Base-by-base conservation (phyloP, 2,797 vertebrate species). In the Sebastolobus altivelis region DNA sequence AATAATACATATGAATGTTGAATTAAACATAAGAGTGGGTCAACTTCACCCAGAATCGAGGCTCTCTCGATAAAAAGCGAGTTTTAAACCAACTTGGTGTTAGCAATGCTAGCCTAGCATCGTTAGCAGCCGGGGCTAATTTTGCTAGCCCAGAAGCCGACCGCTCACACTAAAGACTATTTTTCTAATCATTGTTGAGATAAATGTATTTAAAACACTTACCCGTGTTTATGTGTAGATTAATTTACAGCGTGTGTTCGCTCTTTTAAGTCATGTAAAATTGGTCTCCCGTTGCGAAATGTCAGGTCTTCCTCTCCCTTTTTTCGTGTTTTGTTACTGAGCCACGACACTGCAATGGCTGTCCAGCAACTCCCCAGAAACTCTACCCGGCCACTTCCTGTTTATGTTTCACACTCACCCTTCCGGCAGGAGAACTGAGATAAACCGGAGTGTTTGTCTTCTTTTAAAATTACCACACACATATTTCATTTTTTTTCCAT, bases 321-420 rank as follows among this genome's bases (percentile, higher is more conserved):
- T 94, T 87, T 94, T 89, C 88, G 91, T 94, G 90, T 95, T 93
- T 95, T 94, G 93, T 94, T 94, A 91, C 88, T 93, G 89, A 96
- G 96, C 95, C 96, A 96, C 96, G 96, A 96, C 95, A 92, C 96
- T 93, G 94, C 95, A 96, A 96, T 96, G 96, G 95, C 94, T 94
- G 94, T 90, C 87, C 77, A 90, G 77, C 86, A 84, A 86, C 91
- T 93, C 91, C 88, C 87, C 65, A 77, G 68, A 43, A 87, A 72
- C 85, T 87, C 90, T 56, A 82, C 82, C 85, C 87, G 62, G 87
- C 92, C 91, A 91, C 95, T 96, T 96, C 96, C 96, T 87, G 91
- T 90, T 86, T 84, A 81, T 93, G 95, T 93, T 84, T 87, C 95
- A 91, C 80, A 18, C 1, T 88, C 84, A 94, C 46, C 76, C 7